Evolutionary conservation across 2,113 vertebrate species (phyloP).

Genomic region (Nothocercus nigrocapillus): DNA sequence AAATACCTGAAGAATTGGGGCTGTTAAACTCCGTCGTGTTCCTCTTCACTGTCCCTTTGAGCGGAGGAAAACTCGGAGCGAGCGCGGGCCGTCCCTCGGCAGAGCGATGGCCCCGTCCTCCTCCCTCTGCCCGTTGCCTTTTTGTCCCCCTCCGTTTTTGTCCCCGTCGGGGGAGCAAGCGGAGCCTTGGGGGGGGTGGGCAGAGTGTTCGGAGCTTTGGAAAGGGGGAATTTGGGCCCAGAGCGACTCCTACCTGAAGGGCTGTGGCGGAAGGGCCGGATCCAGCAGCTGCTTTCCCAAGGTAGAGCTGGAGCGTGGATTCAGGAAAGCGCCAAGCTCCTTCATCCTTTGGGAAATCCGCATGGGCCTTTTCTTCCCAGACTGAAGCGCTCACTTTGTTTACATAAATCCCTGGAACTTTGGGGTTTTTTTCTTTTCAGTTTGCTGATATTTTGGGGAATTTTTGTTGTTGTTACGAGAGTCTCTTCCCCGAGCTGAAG

Average conservation of each 20-base stretch:
- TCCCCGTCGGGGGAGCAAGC: not conserved
- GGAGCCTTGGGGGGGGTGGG: not conserved
- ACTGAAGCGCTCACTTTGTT: not conserved
- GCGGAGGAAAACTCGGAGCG: too few species aligned
- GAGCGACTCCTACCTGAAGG: not conserved
- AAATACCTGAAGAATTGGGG: not conserved
- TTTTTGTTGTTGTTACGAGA: not conserved
- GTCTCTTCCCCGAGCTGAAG: not conserved
- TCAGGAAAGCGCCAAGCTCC: not conserved
- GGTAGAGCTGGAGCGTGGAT: not conserved
- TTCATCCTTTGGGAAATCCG: not conserved
- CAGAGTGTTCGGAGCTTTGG: not conserved
- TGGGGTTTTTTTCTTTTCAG: not conserved
- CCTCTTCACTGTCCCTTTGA: too few species aligned
- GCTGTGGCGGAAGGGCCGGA: not conserved
- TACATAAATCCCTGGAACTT: not conserved
- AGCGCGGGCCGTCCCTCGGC: not conserved
- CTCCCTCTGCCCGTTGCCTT: not conserved
- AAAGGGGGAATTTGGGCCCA: not conserved
- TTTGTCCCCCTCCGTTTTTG: not conserved
- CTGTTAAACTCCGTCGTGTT: not conserved
- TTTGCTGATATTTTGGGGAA: not conserved
- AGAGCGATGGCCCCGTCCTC: not conserved
- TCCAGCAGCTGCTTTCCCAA: not conserved
- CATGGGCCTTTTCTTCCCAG: not conserved